Evolutionary conservation across 2,797 vertebrate species (phyloP).

Genomic region (Naso thynnoides): DNA sequence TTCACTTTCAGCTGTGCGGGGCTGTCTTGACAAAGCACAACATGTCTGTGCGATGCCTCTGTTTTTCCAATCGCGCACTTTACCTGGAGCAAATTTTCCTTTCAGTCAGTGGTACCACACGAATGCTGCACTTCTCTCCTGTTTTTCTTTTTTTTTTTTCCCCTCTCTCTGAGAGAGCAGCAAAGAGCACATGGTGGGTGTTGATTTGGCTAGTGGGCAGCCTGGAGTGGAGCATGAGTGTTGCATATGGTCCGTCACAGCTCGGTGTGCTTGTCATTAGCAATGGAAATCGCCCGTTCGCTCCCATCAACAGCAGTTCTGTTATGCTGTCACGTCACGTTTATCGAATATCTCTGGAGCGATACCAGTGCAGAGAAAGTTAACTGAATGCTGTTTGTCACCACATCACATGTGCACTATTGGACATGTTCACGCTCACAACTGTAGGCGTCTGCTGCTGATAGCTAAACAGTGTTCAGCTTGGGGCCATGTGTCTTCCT

Average conservation of each 20-base stretch:
- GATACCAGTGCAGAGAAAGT: conserved; percentile 10
- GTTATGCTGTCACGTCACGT: conserved; percentile 26
- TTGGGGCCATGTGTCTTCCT: conserved; percentile 35
- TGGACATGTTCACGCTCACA: not conserved
- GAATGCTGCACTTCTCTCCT: conserved; percentile 49
- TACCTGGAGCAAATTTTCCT: conserved; percentile 60
- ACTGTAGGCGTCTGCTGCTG: conserved; percentile 1
- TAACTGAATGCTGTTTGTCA: conserved; percentile 20
- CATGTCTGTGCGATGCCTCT: conserved; percentile 35
- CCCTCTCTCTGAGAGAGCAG: conserved; percentile 58
- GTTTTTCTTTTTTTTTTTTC: conserved; percentile 55
- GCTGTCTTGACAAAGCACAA: conserved; percentile 40
- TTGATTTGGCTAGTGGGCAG: conserved; percentile 66
- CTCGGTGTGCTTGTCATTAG: conserved; percentile 48
- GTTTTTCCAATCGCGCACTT: conserved; percentile 48
- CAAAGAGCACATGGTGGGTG: conserved; percentile 69
- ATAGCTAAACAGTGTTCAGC: conserved; percentile 18
- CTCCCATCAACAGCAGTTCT: conserved; percentile 31
- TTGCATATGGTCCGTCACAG: conserved; percentile 63
- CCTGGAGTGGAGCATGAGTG: conserved; percentile 66
- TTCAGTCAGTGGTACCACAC: conserved; percentile 58
- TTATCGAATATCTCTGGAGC: not conserved
- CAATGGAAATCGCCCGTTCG: conserved; percentile 46
- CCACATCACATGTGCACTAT: conserved; percentile 4
- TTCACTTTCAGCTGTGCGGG: conserved; percentile 42